Evolutionary conservation across 2,888 invertebrate species (phyloP).

Genomic region (Epirrhoe tristata): DNA sequence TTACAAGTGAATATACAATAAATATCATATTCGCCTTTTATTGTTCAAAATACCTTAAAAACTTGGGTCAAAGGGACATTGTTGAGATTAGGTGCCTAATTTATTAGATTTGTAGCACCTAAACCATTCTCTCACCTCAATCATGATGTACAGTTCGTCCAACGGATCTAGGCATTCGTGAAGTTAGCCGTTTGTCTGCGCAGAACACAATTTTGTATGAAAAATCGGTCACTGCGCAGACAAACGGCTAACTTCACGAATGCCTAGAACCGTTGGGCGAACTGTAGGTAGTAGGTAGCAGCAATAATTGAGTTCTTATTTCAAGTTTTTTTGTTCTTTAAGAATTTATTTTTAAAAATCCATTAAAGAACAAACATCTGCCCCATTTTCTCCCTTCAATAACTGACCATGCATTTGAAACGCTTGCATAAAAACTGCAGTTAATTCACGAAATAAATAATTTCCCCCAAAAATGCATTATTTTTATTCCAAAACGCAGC

Average conservation of each 20-base stretch:
- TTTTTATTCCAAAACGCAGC: conserved; percentile 50
- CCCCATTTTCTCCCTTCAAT: conserved; percentile 47
- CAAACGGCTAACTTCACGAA: too few relatives aligned
- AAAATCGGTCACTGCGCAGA: too few relatives aligned
- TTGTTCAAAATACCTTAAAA: conserved; percentile 39
- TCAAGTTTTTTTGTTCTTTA: background rate
- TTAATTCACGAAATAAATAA: conserved; percentile 73
- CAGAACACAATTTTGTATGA: too few relatives aligned
- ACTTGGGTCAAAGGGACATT: background rate
- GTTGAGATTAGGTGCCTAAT: too few relatives aligned
- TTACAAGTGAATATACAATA: conserved; percentile 72
- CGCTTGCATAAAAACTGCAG: conserved; percentile 77
- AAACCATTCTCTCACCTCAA: too few relatives aligned
- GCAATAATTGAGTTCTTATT: background rate
- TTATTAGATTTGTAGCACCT: too few relatives aligned
- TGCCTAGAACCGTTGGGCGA: too few relatives aligned
- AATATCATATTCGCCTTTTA: conserved; percentile 68
- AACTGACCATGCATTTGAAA: conserved; percentile 74
- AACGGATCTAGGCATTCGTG: too few relatives aligned
- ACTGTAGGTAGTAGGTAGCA: too few relatives aligned
- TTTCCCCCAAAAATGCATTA: conserved; percentile 71
- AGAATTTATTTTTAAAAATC: background rate
- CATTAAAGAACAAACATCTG: conserved; percentile 33
- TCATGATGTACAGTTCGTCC: too few relatives aligned
- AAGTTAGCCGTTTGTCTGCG: too few relatives aligned